Base-by-base conservation (phyloP, 1,140 invertebrate species). In the Lanistes nyassanus region DNA sequence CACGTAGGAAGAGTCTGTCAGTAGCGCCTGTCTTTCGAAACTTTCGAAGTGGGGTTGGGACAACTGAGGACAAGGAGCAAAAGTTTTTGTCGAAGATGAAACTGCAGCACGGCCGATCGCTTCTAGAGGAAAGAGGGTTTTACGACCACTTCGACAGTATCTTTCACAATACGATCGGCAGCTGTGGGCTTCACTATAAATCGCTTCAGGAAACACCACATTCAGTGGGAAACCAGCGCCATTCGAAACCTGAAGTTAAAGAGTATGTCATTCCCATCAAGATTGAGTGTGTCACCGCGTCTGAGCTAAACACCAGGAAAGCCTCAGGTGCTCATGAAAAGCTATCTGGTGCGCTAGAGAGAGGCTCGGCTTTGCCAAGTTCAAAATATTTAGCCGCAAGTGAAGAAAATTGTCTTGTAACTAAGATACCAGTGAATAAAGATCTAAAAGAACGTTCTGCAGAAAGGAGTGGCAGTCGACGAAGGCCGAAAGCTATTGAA, bases 81-180 rank as follows among this genome's bases (percentile, higher is more conserved):
- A 16, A 47, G 42, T 7, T 60, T 26, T 60, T 23, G 56, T 16
- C 56, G 3, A 60, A 60, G 7, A 60, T 60, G 56, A 60, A 60
- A 31, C 29, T 31, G 9, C 13, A 31, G 29, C 29, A n/a, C 11
- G 23, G n/a, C 13, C 9, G 56, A 31, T 31, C 56, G 23, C 23
- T 31, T n/a, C 56, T 60, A 60, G 56, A n/a, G 23, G 56, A 23
- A 31, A 3, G 3, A 26, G 56, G 56, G 1, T 60, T 60, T 23
- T 60, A 60, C 56, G 56, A 60, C 56, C 56, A 60, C 29, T 60
- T 60, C n/a, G 56, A 60, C 56, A 60, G 56, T 23, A 60, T 60
- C 11, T 60, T 60, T 31, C 56, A 60, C 56, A 23, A 60, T 60
- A 9, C n/a, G 56, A 23, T 3, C 9, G 29, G 56, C 11, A n/a